phyloP scores from a whole-genome alignment of 2,888 invertebrate genomes.

The Apeira syringaria region DNA sequence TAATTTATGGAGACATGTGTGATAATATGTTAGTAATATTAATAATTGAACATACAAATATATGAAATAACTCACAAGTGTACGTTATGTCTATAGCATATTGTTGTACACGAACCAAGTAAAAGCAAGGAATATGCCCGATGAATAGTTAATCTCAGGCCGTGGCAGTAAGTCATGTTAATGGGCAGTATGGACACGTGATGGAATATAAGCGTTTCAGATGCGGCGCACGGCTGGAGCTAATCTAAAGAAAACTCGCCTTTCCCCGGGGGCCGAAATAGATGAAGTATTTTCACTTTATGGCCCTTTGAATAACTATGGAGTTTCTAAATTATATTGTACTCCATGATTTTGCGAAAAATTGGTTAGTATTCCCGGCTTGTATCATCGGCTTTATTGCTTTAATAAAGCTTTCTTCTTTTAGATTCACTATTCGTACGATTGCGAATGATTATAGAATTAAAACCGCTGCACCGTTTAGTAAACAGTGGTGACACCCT shows the following conservation, averaged over 20 bases:
- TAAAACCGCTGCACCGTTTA: no score
- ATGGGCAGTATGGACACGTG: slow-evolving; percentile 26
- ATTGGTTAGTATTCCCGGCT: no score
- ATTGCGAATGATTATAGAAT: no score
- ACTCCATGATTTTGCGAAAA: background rate
- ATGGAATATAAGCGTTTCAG: slow-evolving; percentile 16
- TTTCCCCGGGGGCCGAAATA: slow-evolving; percentile 14
- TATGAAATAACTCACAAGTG: no score
- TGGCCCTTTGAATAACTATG: slow-evolving; percentile 21
- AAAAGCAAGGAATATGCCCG: slow-evolving; percentile 21
- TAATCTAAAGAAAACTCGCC: slow-evolving; percentile 28
- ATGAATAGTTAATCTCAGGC: slow-evolving; percentile 31
- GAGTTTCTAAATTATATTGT: slow-evolving; percentile 6
- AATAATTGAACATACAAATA: no score
- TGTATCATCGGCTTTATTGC: no score
- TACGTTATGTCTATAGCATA: no score
- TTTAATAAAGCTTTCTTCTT: no score
- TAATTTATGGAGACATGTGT: no score
- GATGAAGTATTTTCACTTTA: slow-evolving; percentile 21
- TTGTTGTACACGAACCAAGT: slow-evolving; percentile 17
- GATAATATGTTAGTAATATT: no score
- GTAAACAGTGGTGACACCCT: no score
- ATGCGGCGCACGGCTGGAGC: slow-evolving; percentile 26
- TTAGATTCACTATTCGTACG: no score
- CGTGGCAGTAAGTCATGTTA: slow-evolving; percentile 27